Evolutionary conservation across 1,140 invertebrate genomes (phyloP).

Genomic region (Achatina immaculata): DNA sequence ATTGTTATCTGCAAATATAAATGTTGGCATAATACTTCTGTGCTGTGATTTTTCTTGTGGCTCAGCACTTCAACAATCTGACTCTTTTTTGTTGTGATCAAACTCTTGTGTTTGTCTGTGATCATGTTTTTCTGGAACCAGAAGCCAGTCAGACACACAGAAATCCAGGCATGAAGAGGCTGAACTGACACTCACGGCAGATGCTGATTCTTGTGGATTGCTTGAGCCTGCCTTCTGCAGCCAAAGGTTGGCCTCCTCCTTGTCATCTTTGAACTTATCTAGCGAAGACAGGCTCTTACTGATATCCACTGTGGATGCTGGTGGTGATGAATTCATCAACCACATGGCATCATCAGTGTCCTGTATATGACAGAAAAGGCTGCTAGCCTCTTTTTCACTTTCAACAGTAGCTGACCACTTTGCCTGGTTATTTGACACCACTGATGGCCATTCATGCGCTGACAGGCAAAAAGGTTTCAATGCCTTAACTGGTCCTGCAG

Average conservation of each 20-base stretch:
- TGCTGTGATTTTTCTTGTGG: background rate
- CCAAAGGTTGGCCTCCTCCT: conserved; percentile 22
- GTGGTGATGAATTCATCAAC: background rate
- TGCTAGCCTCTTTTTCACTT: background rate
- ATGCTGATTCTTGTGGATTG: background rate
- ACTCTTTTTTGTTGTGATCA: conserved; percentile 20
- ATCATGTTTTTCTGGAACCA: background rate
- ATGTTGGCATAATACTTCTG: background rate
- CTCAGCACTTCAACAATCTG: conserved; percentile 28
- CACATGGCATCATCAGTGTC: background rate
- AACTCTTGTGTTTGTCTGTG: background rate
- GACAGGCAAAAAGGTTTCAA: background rate
- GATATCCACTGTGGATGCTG: background rate
- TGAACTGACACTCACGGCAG: background rate
- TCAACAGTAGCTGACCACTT: background rate
- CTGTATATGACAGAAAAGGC: conserved; percentile 5
- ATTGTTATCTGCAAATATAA: too few relatives aligned
- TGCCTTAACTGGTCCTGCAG: background rate
- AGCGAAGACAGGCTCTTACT: background rate
- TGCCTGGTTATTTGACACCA: background rate
- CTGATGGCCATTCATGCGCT: background rate
- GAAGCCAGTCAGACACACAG: conserved; percentile 29
- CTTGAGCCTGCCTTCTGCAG: background rate
- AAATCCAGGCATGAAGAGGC: background rate
- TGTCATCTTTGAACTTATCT: background rate